Evolutionary conservation across 2,797 vertebrate species (phyloP).

Genomic region (Loris lydekkerianus): DNA sequence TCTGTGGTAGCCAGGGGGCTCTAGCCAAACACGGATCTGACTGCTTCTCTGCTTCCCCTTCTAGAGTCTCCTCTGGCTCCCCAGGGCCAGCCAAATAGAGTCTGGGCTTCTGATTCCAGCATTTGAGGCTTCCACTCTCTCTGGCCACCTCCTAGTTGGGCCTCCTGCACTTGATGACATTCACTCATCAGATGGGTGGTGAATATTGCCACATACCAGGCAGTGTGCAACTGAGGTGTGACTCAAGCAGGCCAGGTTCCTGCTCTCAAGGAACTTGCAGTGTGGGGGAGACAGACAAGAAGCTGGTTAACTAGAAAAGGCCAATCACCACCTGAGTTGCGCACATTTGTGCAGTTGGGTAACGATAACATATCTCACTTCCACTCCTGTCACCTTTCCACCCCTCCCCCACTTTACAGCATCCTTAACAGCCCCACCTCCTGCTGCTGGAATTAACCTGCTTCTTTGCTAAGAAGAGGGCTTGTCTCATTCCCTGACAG

Average conservation of each 20-base stretch:
- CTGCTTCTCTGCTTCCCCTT: too few relatives aligned
- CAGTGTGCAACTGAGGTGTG: background rate
- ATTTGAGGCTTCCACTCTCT: background rate
- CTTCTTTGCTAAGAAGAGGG: background rate
- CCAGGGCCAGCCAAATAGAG: background rate
- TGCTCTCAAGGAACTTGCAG: background rate
- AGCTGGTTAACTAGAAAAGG: background rate
- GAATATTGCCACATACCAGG: fast-evolving
- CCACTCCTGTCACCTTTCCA: background rate
- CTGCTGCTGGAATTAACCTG: background rate
- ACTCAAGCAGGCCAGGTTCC: background rate
- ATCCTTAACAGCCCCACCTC: too few relatives aligned
- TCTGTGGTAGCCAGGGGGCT: background rate
- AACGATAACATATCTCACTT: background rate
- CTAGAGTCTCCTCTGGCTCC: background rate
- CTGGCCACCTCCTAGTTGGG: background rate
- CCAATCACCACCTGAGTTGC: background rate
- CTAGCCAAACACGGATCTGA: background rate
- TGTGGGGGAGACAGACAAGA: background rate
- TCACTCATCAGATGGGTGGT: background rate
- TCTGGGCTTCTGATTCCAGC: background rate
- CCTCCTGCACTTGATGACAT: background rate
- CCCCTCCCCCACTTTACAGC: background rate
- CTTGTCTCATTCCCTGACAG: background rate
- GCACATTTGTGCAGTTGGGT: fast-evolving